A percentile compares a stretch with the other conserved stretches of the same genome.
Conservation (phyloP, 2,113 vertebrate species). For the Ctenodactylus gundi region DNA sequence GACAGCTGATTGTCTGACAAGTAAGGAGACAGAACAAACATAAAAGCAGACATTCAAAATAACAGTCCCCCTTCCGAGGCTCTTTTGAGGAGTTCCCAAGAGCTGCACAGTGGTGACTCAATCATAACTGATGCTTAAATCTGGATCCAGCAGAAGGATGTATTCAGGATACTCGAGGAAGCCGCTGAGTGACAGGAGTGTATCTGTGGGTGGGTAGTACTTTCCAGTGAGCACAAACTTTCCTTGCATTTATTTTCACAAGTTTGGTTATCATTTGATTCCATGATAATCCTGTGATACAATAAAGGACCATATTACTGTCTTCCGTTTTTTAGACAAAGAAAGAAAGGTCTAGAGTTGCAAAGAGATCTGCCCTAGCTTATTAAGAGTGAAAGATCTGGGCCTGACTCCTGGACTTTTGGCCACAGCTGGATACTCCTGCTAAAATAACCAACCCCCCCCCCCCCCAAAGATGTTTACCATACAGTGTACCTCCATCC, state of each 20-base stretch:
- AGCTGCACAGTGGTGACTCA: neutral
- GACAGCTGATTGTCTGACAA: neutral
- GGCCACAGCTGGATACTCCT: neutral
- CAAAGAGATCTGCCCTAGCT: neutral
- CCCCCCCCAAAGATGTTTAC: neutral
- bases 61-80: neutral
- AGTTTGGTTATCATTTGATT: neutral
- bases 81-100: neutral
- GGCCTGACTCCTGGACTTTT: neutral
- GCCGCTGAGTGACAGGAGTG: neutral
- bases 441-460: neutral
- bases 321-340: neutral
- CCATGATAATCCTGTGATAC: neutral
- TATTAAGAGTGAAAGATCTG: neutral
- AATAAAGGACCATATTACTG: neutral
- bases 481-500: no score
- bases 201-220: no score
- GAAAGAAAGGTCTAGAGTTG: neutral
- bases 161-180: neutral
- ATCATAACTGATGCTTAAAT: neutral
- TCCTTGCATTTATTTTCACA: neutral
- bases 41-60: neutral
- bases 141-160: neutral
- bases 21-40: neutral
- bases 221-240: neutral